A percentile compares a stretch with the other conserved stretches of the same genome.
Evolutionary conservation across 2,888 invertebrate genomes (phyloP).

Genomic region (Cynaeus angustus): DNA sequence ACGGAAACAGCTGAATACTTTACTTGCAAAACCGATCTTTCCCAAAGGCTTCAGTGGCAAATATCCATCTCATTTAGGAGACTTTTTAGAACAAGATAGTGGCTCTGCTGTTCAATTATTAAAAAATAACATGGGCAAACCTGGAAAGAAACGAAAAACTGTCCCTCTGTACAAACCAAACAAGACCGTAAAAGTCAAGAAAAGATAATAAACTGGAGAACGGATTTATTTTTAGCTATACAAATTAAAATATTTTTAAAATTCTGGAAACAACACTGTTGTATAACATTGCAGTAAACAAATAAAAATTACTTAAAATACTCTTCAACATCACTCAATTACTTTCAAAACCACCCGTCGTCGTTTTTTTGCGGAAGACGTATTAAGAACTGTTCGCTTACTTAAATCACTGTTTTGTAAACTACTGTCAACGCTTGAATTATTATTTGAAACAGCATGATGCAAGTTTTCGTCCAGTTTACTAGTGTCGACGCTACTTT

Average conservation of each 20-base stretch:
- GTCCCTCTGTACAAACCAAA: conserved; percentile 62
- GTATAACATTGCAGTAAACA: background rate
- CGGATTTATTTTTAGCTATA: background rate
- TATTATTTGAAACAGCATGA: background rate
- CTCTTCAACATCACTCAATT: background rate
- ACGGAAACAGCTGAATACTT: conserved; percentile 73
- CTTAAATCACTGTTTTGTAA: background rate
- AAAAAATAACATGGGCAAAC: conserved; percentile 30
- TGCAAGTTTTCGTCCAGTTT: too few species aligned
- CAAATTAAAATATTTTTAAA: background rate
- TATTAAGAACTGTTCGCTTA: background rate
- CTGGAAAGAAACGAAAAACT: conserved; percentile 56
- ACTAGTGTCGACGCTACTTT: background rate
- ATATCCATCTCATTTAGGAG: conserved; percentile 69
- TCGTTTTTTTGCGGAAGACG: conserved; percentile 16
- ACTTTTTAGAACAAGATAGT: conserved; percentile 49
- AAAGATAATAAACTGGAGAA: background rate
- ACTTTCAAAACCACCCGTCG: conserved; percentile 72
- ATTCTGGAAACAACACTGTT: conserved; percentile 4
- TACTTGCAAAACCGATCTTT: conserved; percentile 78
- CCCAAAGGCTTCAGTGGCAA: conserved; percentile 81
- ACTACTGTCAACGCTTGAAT: background rate
- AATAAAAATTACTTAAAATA: background rate
- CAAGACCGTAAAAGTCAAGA: conserved; percentile 26
- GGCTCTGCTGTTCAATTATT: background rate